Percentiles rank a stretch among this genome's conserved stretches.
Conservation (phyloP, 2,113 vertebrate genomes). For the Dasyornis broadbenti region DNA sequence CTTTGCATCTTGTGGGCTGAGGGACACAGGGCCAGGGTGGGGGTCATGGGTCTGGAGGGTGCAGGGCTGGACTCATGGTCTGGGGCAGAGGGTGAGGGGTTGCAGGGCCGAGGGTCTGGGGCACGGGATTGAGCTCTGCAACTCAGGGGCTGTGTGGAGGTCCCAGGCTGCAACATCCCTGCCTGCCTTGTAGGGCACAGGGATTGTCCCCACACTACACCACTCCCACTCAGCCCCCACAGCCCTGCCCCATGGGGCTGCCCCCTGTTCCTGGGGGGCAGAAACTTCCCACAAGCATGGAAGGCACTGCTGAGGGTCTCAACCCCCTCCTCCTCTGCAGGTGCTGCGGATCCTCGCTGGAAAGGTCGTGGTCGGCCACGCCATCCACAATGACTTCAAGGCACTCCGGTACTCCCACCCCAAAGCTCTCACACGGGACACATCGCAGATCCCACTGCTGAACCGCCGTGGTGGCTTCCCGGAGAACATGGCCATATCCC, state of each 20-base stretch:
- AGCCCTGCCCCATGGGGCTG: rapidly evolving
- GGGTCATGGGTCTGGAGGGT: background rate
- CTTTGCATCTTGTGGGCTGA: background rate
- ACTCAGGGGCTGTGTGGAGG: background rate
- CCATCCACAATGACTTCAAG: slow-evolving; percentile 89
- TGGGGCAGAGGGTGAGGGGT: no score
- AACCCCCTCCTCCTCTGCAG: slow-evolving; percentile 5
- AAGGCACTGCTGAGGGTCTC: rapidly evolving
- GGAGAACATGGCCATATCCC: slow-evolving; percentile 62
- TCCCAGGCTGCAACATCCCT: rapidly evolving
- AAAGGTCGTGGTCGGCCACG: slow-evolving; percentile 88
- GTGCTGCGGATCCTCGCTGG: slow-evolving; percentile 85
- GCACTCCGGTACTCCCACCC: slow-evolving; percentile 83
- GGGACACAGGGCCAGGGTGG: background rate
- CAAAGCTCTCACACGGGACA: slow-evolving; percentile 80
- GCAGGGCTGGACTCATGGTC: background rate
- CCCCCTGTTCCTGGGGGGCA: rapidly evolving
- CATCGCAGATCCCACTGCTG: slow-evolving; percentile 80
- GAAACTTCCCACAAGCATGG: rapidly evolving
- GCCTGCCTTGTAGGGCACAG: rapidly evolving
- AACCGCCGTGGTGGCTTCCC: slow-evolving; percentile 80
- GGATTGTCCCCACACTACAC: rapidly evolving
- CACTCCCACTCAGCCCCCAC: rapidly evolving
- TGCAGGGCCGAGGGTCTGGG: background rate
- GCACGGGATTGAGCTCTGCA: background rate